Evolutionary conservation across 2,797 vertebrate genomes (phyloP).

Genomic region (Sebastes nivosus): DNA sequence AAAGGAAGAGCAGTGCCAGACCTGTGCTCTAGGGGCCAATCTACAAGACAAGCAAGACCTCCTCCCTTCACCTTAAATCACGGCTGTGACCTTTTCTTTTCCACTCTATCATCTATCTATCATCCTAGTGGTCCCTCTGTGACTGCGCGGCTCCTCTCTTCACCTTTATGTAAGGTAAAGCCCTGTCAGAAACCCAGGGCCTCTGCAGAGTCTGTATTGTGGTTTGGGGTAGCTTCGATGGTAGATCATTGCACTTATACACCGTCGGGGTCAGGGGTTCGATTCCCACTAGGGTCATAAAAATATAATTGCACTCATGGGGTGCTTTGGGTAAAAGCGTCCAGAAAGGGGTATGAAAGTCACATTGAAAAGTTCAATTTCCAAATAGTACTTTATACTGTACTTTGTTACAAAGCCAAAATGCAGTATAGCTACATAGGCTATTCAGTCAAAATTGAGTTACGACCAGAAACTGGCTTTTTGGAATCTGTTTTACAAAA

Average conservation of each 20-base stretch:
- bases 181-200: slow-evolving; percentile 21
- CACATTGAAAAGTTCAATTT: not conserved
- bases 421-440: not conserved
- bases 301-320: not conserved
- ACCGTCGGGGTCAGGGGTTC: slow-evolving; percentile 1
- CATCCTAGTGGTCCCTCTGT: slow-evolving; percentile 60
- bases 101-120: slow-evolving; percentile 71
- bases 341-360: not conserved
- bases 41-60: slow-evolving; percentile 72
- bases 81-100: slow-evolving; percentile 74
- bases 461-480: not conserved
- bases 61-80: slow-evolving; percentile 72
- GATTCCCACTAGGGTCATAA: not conserved
- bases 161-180: slow-evolving; percentile 44
- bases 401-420: not conserved
- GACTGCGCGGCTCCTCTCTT: slow-evolving; percentile 46
- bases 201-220: slow-evolving; percentile 11
- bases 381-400: not conserved
- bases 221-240: not conserved
- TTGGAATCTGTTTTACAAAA: not conserved
- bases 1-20: slow-evolving; percentile 23
- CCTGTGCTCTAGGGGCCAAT: slow-evolving; percentile 61
- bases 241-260: not conserved
- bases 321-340: not conserved
- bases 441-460: not conserved